Base-by-base conservation (phyloP, 1,140 invertebrate species). In the Schlechtendalia chinensis region DNA sequence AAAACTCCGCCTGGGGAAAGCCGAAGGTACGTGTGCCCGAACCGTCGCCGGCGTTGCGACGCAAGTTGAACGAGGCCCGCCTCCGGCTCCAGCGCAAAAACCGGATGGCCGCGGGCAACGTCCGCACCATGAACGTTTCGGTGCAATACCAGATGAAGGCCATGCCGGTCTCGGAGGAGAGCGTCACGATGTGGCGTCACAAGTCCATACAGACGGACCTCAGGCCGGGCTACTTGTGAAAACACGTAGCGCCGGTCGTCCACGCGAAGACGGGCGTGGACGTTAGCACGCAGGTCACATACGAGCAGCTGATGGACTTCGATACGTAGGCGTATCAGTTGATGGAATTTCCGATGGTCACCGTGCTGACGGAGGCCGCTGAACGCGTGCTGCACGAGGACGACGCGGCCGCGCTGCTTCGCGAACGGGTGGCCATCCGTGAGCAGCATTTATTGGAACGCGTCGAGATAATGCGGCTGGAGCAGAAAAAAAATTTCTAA, bases 231-330 rank as follows among this genome's bases (percentile, higher is more conserved):
- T 8, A 69, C 45, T 14, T 69, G 22, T n/a, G n/a, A n/a, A n/a
- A n/a, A n/a, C 1, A 0, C 63, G 8, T 14, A 22, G 12, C 39
- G 0, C 22, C 10, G 5, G 45, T 50, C 39, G 45, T 24, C 65
- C 14, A 17, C 5, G 47, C n/a, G n/a, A 69, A 69, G 65, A 77
- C 56, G 12, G 72, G 72, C 56, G 5, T 59, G 53, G 72, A 77
- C 32, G 54, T 14, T 10, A 1, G 5, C 54, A 59, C 72, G 27
- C 72, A 77, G 32, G 72, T 77, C 12, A 16, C 8, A 29, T 24
- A 17, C 10, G 10, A 56, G 5, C 54, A 77, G 3, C 54, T 77
- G 32, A 5, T 39, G 0, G 72, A 77, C n/a, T 59, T 77, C 12
- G 72, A 77, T 2, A 16, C 72, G 5, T 29, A 77, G 5, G 4